Percentiles rank a stretch among this genome's conserved stretches.
phyloP scores from a whole-genome alignment of 92 coral and sea anemone species.

The Porites lobata region DNA sequence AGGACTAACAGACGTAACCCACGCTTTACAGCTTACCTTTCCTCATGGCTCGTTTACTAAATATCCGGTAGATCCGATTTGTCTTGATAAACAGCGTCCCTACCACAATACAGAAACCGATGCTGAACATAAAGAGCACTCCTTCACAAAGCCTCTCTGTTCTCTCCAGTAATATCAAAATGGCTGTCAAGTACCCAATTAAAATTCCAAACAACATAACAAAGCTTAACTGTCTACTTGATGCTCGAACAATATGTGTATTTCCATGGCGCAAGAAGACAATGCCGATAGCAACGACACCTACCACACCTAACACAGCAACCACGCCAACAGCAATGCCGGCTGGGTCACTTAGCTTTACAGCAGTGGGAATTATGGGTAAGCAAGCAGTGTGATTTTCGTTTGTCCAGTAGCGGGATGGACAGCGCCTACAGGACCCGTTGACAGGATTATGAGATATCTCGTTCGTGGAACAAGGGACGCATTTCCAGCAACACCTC shows the following conservation, averaged over 20 bases:
- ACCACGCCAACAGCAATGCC: constrained; percentile 78
- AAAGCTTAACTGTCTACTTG: constrained; percentile 78
- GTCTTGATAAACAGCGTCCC: constrained; percentile 91
- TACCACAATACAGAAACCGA: constrained; percentile 82
- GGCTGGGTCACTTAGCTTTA: constrained; percentile 72
- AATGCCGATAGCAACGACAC: constrained; percentile 60
- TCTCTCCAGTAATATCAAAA: constrained; percentile 74
- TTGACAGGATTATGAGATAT: constrained; percentile 84
- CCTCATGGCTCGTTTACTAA: constrained; percentile 88
- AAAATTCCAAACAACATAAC: constrained; percentile 85
- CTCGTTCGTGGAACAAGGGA: constrained; percentile 78
- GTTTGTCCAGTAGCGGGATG: constrained; percentile 82
- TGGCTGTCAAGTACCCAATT: constrained; percentile 80
- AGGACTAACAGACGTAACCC: too few species aligned
- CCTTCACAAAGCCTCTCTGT: constrained; percentile 76
- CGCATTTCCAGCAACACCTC: constrained; percentile 94
- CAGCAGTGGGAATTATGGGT: constrained; percentile 76
- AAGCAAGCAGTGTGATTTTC: constrained; percentile 82
- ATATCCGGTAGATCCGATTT: constrained; percentile 85
- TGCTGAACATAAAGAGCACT: constrained; percentile 76
- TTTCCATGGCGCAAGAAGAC: constrained; percentile 77
- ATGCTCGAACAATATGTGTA: constrained; percentile 87
- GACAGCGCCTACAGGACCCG: constrained; percentile 72
- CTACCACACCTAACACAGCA: constrained; percentile 62
- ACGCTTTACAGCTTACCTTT: constrained; percentile 63